These are phyloP conservation scores for Mus pahari DNA, from an alignment of 2,113 vertebrate species.

Conservation along the genomic window DNA sequence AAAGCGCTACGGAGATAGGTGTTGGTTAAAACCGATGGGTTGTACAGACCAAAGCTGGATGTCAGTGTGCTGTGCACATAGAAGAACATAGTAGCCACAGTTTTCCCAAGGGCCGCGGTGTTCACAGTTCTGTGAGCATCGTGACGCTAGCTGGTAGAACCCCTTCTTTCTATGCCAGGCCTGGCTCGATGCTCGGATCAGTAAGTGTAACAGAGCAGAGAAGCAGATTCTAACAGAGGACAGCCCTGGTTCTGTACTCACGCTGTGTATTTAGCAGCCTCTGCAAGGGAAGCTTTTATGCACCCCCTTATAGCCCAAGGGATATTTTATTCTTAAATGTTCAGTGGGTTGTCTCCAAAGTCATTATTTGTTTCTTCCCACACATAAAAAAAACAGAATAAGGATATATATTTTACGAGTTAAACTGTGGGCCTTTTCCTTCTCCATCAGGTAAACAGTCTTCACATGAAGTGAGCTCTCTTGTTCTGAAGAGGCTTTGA, in stretches of 20 bases:
- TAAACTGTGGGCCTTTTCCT: background rate
- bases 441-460: background rate
- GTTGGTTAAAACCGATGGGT: background rate
- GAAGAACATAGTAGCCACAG: background rate
- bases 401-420: background rate
- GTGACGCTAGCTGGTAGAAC: background rate
- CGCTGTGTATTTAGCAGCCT: background rate
- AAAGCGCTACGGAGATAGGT: background rate
- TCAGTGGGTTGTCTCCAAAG: background rate
- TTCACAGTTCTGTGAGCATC: background rate
- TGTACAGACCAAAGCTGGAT: background rate
- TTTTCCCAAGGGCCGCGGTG: background rate
- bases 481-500: slow-evolving; percentile 35
- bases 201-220: background rate
- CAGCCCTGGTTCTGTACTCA: background rate
- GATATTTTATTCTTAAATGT: slow-evolving; percentile 26
- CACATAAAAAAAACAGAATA: background rate
- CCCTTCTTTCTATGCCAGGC: background rate
- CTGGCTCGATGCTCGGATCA: background rate
- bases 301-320: background rate
- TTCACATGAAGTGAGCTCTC: slow-evolving; percentile 24
- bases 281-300: background rate
- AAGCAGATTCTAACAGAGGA: background rate
- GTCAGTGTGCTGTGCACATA: background rate
- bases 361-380: background rate